Evolutionary conservation across 2,888 invertebrate genomes (phyloP).

Genomic region (Spilarctia lutea): DNA sequence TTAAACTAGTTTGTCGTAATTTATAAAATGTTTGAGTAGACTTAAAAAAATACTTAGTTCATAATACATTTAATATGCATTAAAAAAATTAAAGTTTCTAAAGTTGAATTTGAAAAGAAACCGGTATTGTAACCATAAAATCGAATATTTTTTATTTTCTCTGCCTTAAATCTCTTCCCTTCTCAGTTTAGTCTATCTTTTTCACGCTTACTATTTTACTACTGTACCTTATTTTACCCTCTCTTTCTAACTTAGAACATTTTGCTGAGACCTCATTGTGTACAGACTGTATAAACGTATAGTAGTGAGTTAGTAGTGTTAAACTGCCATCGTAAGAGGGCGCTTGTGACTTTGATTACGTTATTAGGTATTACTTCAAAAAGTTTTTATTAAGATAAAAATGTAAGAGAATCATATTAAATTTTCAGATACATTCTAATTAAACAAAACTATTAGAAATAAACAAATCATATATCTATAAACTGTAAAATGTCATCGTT

Average conservation of each 20-base stretch:
- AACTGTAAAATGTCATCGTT: conserved; percentile 49
- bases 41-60: not conserved
- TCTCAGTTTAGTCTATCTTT: conserved; percentile 55
- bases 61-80: not conserved
- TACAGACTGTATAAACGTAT: not conserved
- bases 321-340: conserved; percentile 71
- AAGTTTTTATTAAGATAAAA: conserved; percentile 45
- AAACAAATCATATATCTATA: conserved; percentile 6
- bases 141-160: conserved; percentile 35
- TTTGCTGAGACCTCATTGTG: conserved; percentile 27
- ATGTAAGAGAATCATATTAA: conserved; percentile 55
- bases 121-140: conserved; percentile 60
- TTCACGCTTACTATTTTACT: conserved; percentile 46
- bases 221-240: conserved; percentile 30
- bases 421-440: not conserved
- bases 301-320: conserved; percentile 60
- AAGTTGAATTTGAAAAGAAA: conserved; percentile 65
- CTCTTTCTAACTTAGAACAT: conserved; percentile 59
- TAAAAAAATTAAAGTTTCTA: conserved; percentile 13
- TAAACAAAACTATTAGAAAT: conserved; percentile 2
- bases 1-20: not conserved
- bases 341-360: conserved; percentile 60
- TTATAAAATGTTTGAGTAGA: not conserved
- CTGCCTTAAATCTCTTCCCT: conserved; percentile 58
- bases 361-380: conserved; percentile 31